Conservation (phyloP, 2,888 invertebrate species). For the Leistus spinibarbis region DNA sequence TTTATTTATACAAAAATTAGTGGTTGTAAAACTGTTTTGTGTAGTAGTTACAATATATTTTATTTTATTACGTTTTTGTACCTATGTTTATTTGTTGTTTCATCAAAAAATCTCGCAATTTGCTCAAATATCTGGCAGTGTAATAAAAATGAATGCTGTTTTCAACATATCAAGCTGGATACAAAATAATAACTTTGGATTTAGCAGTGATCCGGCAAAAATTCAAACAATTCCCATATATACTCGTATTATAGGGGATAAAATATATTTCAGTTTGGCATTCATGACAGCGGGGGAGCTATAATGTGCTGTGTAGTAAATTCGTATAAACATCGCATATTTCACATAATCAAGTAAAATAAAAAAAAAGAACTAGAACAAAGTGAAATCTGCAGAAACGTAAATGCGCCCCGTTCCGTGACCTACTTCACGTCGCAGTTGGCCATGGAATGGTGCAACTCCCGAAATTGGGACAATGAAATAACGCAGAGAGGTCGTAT, state of each 20-base stretch:
- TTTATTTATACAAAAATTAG: too few species aligned
- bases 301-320: background rate
- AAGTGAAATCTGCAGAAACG: background rate
- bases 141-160: too few species aligned
- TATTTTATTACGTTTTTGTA: too few species aligned
- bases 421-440: background rate
- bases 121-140: too few species aligned
- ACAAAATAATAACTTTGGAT: background rate
- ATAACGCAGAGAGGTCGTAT: background rate
- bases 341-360: background rate
- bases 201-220: background rate
- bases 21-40: too few species aligned
- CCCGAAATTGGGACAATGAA: background rate
- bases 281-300: background rate
- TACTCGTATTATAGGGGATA: background rate
- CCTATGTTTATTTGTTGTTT: too few species aligned
- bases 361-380: background rate
- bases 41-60: too few species aligned
- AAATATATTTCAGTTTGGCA: background rate
- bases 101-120: too few species aligned
- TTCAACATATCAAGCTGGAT: background rate
- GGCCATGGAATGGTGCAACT: background rate
- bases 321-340: background rate
- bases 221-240: background rate
- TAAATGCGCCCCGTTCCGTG: background rate